Conservation (phyloP, 2,888 invertebrate species). For the Heliothis peltigera region DNA sequence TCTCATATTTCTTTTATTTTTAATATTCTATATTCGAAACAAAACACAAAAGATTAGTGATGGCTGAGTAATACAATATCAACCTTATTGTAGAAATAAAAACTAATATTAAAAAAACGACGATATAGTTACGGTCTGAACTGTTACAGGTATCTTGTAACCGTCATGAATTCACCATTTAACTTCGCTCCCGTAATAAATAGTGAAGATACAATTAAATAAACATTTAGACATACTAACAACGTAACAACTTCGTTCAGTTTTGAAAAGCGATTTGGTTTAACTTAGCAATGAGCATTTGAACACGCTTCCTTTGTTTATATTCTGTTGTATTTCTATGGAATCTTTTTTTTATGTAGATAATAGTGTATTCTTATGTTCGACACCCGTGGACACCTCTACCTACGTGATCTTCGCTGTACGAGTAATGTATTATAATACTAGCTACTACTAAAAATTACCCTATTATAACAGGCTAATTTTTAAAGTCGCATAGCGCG, state of each 20-base stretch:
- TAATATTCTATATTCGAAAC: background rate
- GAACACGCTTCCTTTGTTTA: conserved; percentile 1
- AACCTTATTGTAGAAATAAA: conserved; percentile 10
- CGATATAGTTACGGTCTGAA: conserved; percentile 28
- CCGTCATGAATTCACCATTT: conserved; percentile 40
- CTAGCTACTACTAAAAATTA: no score
- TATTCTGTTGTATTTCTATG: background rate
- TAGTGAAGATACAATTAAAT: conserved; percentile 49
- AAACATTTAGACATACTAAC: conserved; percentile 44
- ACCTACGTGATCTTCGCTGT: no score
- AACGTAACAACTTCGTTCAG: conserved; percentile 38
- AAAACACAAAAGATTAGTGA: conserved; percentile 9
- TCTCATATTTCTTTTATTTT: background rate
- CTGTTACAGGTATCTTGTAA: conserved; percentile 36
- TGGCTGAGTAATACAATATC: conserved; percentile 15
- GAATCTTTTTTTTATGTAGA: no score
- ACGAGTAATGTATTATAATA: no score
- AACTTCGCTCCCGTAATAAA: conserved; percentile 37
- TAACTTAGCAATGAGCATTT: conserved; percentile 18
- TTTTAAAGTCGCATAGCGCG: no score
- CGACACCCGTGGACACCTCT: no score
- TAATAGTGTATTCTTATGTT: no score
- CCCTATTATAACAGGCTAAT: no score
- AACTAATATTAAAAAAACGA: conserved; percentile 22
- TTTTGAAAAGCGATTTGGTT: conserved; percentile 41